phyloP scores from a whole-genome alignment of 2,797 vertebrate genomes.

The Sebastes nivosus region DNA sequence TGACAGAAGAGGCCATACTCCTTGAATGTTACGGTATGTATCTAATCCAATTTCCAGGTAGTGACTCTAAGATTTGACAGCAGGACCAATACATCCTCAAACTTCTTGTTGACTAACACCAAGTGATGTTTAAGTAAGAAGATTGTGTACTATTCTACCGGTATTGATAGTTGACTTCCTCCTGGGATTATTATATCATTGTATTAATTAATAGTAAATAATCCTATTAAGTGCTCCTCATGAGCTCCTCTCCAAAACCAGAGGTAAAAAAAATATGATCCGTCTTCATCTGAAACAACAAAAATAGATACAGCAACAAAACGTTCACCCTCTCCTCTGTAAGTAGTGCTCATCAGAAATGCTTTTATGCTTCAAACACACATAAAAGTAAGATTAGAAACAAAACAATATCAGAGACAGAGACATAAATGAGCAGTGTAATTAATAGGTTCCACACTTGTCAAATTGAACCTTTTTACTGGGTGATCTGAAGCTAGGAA shows the following conservation, averaged over 20 bases:
- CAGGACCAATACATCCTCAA: accelerated
- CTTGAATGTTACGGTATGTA: not conserved
- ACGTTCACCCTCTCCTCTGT: not conserved
- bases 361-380: not conserved
- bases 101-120: no score
- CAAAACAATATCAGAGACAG: not conserved
- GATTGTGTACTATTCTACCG: not conserved
- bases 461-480: conserved; percentile 2
- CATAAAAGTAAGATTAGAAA: not conserved
- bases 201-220: no score
- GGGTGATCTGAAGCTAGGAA: not conserved
- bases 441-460: conserved; percentile 5
- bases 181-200: not conserved
- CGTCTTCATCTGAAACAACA: not conserved
- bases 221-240: not conserved
- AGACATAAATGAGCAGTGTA: conserved; percentile 4
- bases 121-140: not conserved
- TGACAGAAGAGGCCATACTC: not conserved
- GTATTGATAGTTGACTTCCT: not conserved
- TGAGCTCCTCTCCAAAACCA: not conserved
- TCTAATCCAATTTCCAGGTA: not conserved
- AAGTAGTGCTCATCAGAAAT: not conserved
- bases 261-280: not conserved
- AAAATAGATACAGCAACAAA: not conserved
- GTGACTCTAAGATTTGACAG: no score